Base-by-base conservation (phyloP, 2,113 vertebrate species). In the Lophius piscatorius region DNA sequence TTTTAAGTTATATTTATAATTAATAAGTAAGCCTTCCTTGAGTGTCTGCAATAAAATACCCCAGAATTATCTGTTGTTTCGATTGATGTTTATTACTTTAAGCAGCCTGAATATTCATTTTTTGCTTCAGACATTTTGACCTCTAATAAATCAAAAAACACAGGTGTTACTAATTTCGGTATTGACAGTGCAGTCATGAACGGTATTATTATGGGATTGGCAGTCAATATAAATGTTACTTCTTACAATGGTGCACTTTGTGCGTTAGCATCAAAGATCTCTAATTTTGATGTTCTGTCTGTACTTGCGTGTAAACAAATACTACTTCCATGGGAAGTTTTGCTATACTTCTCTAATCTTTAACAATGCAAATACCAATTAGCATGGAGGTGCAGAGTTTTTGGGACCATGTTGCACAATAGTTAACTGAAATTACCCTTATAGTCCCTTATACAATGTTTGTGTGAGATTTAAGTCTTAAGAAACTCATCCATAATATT, bases 11-110 rank as follows among this genome's bases (percentile, higher is more conserved):
- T 38, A 62, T 36, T 68, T 56, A 45, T 74, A 16, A 28, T n/a
- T 45, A 36, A 65, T 46, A 74, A 70, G 40, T 26, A 60, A 61
- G 42, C 39, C 64, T 69, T 75, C 35, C 39, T 74, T 63, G 14
- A 59, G 14, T 28, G 3, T 63, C 45, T 64, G 28, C 28, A 84
- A 82, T 84, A 80, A 87, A 83, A 74, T 22, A 69, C 38, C 11
- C 18, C 12, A 52, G 1, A 52, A 45, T 50, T 4, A 33, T 28
- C 8, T 21, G 23, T 39, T 29, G 3, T 21, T 29, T 35, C 4
- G 22, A 28, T 16, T 59, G 6, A 2, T 16, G 1, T 66, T 52
- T 33, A 42, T 60, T 51, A 9, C n/a, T 57, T 31, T 14, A 9
- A 52, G 40, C 9, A 26, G 2, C 29, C 9, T 22, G 14, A 57